phyloP scores from a whole-genome alignment of 2,888 invertebrate species.

The Anthoptus insignis region DNA sequence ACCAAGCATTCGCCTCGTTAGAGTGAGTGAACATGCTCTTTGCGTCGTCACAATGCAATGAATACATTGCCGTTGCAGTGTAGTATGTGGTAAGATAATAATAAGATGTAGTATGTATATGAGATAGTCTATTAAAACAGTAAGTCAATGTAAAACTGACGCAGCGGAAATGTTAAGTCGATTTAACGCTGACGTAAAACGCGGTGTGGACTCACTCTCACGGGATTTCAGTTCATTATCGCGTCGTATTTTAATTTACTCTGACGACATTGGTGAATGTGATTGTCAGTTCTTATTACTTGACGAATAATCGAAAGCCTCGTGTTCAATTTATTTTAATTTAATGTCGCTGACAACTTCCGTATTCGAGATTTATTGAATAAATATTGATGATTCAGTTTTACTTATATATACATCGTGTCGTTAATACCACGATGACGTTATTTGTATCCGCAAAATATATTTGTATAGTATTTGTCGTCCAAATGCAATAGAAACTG shows the following conservation, averaged over 20 bases:
- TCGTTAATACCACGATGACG: not conserved
- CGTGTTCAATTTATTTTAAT: slow-evolving; percentile 7
- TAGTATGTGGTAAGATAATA: too few relatives aligned
- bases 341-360: slow-evolving; percentile 1
- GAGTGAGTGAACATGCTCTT: too few relatives aligned
- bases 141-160: too few relatives aligned
- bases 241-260: not conserved
- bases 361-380: not conserved
- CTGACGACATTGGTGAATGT: not conserved
- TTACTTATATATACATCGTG: not conserved
- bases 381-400: not conserved
- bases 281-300: slow-evolving; percentile 6
- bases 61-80: too few relatives aligned
- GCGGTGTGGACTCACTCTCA: too few relatives aligned
- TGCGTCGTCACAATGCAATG: too few relatives aligned
- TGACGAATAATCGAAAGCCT: not conserved
- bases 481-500: too few relatives aligned
- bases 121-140: too few relatives aligned
- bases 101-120: too few relatives aligned
- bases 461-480: too few relatives aligned
- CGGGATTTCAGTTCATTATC: not conserved
- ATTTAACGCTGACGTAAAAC: too few relatives aligned
- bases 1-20: not conserved
- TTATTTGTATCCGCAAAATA: not conserved
- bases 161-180: too few relatives aligned